These are phyloP conservation scores for Mimas tiliae DNA, from an alignment of 2,888 invertebrate species.

Conservation along the genomic window DNA sequence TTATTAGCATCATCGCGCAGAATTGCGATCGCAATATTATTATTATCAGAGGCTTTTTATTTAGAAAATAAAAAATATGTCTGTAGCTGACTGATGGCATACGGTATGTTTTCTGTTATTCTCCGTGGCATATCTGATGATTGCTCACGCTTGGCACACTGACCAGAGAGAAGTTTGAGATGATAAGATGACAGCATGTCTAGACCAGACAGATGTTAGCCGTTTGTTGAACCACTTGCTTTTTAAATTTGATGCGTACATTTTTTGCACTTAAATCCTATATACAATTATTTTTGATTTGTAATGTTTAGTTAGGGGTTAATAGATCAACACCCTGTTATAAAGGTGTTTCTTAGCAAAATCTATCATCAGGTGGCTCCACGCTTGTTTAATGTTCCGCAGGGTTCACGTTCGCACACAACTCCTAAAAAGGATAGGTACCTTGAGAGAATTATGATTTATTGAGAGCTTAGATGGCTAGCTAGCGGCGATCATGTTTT, in stretches of 20 bases:
- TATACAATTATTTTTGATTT: background rate
- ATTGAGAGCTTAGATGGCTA: conserved; percentile 37
- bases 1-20: conserved; percentile 36
- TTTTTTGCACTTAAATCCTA: background rate
- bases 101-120: conserved; percentile 50
- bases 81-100: conserved; percentile 31
- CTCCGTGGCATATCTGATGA: conserved; percentile 51
- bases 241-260: background rate
- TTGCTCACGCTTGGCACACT: conserved; percentile 68
- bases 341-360: background rate
- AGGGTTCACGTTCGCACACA: conserved; percentile 12
- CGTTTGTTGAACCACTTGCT: background rate
- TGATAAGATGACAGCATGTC: conserved; percentile 60
- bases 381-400: conserved; percentile 11
- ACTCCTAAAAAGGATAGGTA: conserved; percentile 38
- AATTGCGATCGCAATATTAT: conserved; percentile 9
- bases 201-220: conserved; percentile 42
- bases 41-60: conserved; percentile 14
- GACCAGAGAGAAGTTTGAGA: conserved; percentile 57
- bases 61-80: conserved; percentile 24
- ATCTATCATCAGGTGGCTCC: conserved; percentile 3
- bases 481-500: conserved; percentile 47
- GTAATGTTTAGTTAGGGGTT: conserved; percentile 13
- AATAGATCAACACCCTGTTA: conserved; percentile 10
- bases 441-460: conserved; percentile 42